These are phyloP conservation scores for Characodon lateralis DNA, from an alignment of 2,797 vertebrate species.

Conservation along the genomic window DNA sequence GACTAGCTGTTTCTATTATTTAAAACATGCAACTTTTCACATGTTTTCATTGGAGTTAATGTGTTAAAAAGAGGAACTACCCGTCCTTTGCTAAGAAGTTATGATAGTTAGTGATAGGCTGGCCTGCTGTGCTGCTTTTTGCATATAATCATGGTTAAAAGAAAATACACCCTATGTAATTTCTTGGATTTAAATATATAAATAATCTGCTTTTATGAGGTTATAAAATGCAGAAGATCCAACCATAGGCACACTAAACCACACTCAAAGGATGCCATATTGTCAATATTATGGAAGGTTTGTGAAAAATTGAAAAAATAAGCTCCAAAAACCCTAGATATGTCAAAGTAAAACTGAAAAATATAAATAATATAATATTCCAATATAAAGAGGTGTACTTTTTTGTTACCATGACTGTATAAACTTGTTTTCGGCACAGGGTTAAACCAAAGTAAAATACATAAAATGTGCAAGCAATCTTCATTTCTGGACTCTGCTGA, in stretches of 20 bases:
- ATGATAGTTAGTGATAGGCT: neutral
- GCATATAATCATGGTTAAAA: neutral
- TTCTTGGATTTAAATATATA: neutral
- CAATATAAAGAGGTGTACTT: neutral
- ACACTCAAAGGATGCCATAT: neutral
- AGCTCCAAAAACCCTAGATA: neutral
- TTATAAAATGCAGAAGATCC: neutral
- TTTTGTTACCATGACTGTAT: neutral
- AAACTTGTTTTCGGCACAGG: neutral
- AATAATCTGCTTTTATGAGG: neutral
- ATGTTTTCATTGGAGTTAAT: neutral
- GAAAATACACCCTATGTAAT: neutral
- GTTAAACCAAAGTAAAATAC: neutral
- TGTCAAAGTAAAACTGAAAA: neutral
- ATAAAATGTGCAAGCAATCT: neutral
- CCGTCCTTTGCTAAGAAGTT: neutral
- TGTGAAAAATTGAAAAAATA: neutral
- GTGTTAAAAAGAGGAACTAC: neutral
- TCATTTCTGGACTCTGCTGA: neutral
- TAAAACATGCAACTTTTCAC: neutral
- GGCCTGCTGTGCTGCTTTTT: neutral
- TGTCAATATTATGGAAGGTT: neutral
- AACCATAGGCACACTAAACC: too few species aligned
- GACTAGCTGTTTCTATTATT: neutral
- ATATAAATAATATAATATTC: too few species aligned